A percentile compares a stretch with the other conserved stretches of the same genome.
phyloP scores from a whole-genome alignment of 1,140 invertebrate species.

The Thalassaphorura encarpata region DNA sequence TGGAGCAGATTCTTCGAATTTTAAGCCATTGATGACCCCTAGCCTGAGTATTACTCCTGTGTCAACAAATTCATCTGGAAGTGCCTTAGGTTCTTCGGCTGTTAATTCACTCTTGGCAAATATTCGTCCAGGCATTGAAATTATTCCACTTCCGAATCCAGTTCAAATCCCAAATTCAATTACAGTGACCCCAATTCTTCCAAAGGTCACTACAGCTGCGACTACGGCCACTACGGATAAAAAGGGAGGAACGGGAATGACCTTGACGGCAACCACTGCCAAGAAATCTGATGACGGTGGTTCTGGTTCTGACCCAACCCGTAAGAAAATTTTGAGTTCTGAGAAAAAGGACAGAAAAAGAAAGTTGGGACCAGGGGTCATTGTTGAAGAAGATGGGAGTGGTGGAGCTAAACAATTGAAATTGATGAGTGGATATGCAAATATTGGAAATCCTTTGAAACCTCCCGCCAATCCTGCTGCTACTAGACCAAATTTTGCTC shows the following conservation, averaged over 20 bases:
- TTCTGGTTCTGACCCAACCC: too few relatives aligned
- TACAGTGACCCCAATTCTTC: slow-evolving; percentile 63
- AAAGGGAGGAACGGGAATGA: background rate
- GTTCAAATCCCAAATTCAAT: slow-evolving; percentile 61
- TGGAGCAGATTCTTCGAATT: background rate
- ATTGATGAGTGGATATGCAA: too few relatives aligned
- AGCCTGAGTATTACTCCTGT: slow-evolving; percentile 72
- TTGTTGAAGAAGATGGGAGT: too few relatives aligned
- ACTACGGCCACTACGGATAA: background rate
- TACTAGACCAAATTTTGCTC: too few relatives aligned
- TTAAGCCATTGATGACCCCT: slow-evolving; percentile 46
- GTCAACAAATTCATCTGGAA: slow-evolving; percentile 40
- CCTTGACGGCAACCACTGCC: background rate
- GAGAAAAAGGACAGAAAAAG: background rate
- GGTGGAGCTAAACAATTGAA: too few relatives aligned
- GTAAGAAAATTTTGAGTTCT: slow-evolving; percentile 1
- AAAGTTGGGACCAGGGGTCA: too few relatives aligned
- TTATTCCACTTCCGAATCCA: slow-evolving; percentile 59
- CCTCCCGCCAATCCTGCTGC: too few relatives aligned
- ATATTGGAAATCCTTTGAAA: too few relatives aligned
- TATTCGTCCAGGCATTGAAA: slow-evolving; percentile 63
- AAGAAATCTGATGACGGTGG: background rate
- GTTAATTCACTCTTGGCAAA: slow-evolving; percentile 51
- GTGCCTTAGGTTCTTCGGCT: slow-evolving; percentile 3
- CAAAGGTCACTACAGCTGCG: slow-evolving; percentile 35